Percentiles rank a stretch among this genome's conserved stretches.
These are phyloP conservation scores for Chionomys nivalis DNA, from an alignment of 2,113 vertebrate species.

Conservation along the genomic window DNA sequence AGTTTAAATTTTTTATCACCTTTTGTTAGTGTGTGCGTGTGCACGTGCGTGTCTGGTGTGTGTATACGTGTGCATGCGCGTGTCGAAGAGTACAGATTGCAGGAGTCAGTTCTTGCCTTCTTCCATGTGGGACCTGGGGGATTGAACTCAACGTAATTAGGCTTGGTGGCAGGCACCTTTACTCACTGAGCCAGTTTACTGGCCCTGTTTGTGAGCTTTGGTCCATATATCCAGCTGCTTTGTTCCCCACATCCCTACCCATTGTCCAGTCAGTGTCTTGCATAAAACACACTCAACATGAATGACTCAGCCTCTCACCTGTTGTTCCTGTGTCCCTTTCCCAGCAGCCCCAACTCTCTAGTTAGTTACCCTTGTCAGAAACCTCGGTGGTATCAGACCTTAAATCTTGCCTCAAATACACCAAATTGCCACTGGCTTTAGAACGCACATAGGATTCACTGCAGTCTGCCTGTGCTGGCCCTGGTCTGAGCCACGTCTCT, in stretches of 20 bases:
- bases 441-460: background rate
- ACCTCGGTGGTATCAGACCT: background rate
- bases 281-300: fast-evolving
- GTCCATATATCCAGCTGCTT: fast-evolving
- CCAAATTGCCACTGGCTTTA: background rate
- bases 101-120: background rate
- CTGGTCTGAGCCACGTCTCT: background rate
- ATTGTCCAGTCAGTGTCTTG: fast-evolving
- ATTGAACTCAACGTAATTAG: background rate
- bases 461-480: fast-evolving
- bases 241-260: fast-evolving
- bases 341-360: background rate
- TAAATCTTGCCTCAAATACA: background rate
- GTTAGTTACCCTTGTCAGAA: background rate
- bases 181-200: too few relatives aligned
- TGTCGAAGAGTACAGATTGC: background rate
- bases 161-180: background rate
- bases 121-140: background rate
- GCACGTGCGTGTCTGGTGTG: background rate
- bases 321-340: background rate
- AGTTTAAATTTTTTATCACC: background rate
- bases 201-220: background rate
- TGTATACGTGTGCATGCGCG: background rate
- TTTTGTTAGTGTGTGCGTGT: background rate
- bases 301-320: background rate